These are phyloP conservation scores for Amphiprion clarkii DNA, from an alignment of 2,797 vertebrate genomes.

Conservation along the genomic window DNA sequence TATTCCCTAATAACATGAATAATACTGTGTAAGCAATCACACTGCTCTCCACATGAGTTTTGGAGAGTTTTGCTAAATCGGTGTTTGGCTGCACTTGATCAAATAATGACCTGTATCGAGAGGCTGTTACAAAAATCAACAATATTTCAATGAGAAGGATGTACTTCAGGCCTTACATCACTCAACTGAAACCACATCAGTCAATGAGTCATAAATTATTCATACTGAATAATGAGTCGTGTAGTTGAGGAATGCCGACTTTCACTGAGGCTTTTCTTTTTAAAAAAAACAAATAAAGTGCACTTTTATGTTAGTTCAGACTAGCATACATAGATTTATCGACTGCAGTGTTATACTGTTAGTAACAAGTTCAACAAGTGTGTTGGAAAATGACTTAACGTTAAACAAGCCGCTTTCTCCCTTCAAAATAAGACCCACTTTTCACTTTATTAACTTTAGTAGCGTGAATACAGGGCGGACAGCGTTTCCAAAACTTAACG, in stretches of 20 bases:
- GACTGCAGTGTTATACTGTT: background rate
- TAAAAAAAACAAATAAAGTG: background rate
- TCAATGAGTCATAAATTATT: slow-evolving; percentile 57
- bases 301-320: background rate
- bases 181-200: slow-evolving; percentile 71
- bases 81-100: background rate
- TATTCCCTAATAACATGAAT: background rate
- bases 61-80: background rate
- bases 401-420: background rate
- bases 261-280: background rate
- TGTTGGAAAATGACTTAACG: slow-evolving; percentile 8
- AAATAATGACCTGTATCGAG: background rate
- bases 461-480: background rate
- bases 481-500: slow-evolving; percentile 19
- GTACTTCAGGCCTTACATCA: slow-evolving; percentile 64
- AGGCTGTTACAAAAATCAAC: slow-evolving; percentile 1
- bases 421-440: background rate
- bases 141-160: slow-evolving; percentile 18
- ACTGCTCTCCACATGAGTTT: background rate
- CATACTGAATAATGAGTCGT: slow-evolving; percentile 17
- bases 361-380: slow-evolving; percentile 22
- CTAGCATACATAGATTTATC: background rate
- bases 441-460: background rate
- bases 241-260: background rate
- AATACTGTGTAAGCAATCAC: background rate